Evolutionary conservation across 2,888 invertebrate species (phyloP).

Genomic region (Heliconius ismenius): DNA sequence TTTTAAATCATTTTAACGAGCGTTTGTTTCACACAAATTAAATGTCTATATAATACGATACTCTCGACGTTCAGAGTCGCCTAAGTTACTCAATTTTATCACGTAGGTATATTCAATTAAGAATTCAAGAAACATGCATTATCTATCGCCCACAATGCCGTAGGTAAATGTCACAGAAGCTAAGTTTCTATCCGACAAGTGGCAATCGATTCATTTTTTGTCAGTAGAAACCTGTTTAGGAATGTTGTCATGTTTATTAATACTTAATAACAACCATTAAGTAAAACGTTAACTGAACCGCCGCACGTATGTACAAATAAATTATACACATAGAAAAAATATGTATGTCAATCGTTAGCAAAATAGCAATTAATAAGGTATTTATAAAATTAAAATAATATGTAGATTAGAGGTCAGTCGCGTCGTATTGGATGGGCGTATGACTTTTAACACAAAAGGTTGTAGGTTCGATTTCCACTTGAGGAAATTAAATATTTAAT

Average conservation of each 20-base stretch:
- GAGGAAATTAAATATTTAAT: too few species aligned
- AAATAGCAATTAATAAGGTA: neutral
- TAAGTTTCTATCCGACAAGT: slow-evolving; percentile 17
- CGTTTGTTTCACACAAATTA: neutral
- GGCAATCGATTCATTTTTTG: slow-evolving; percentile 26
- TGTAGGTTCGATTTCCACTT: too few species aligned
- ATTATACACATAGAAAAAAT: neutral
- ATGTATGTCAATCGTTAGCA: neutral
- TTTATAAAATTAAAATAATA: too few species aligned
- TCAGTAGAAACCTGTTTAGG: slow-evolving; percentile 45
- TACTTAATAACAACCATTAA: slow-evolving; percentile 36
- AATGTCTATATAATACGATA: slow-evolving; percentile 24
- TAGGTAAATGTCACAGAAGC: slow-evolving; percentile 33
- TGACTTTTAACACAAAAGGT: too few species aligned
- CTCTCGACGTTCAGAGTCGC: slow-evolving; percentile 55
- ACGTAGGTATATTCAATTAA: slow-evolving; percentile 47
- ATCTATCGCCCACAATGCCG: slow-evolving; percentile 47
- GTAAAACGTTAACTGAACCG: neutral
- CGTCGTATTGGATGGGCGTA: too few species aligned
- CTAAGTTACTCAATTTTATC: slow-evolving; percentile 47
- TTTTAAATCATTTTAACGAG: neutral
- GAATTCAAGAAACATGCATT: slow-evolving; percentile 42
- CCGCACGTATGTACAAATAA: neutral
- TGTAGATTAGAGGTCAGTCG: too few species aligned
- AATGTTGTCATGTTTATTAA: slow-evolving; percentile 51